These are phyloP conservation scores for Crax fasciolata DNA, from an alignment of 2,797 vertebrate species.

Conservation along the genomic window DNA sequence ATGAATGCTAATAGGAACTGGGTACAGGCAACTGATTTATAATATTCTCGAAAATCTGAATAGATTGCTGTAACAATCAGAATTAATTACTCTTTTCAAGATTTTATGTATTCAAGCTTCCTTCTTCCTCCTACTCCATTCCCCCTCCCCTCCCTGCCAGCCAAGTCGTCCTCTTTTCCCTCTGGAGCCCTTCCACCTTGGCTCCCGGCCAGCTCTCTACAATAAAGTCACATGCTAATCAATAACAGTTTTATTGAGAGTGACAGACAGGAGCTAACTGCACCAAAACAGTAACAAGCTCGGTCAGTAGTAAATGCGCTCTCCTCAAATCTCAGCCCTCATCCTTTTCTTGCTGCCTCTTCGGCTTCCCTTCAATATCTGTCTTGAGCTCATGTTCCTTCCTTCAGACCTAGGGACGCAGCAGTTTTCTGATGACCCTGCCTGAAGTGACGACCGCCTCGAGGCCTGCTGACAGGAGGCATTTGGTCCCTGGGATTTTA, in stretches of 20 bases:
- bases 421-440: slow-evolving; percentile 14
- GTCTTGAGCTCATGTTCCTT: not conserved
- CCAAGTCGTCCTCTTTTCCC: slow-evolving; percentile 53
- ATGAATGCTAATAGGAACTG: slow-evolving; percentile 40
- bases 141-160: not conserved
- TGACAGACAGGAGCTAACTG: slow-evolving; percentile 77
- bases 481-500: slow-evolving; percentile 23
- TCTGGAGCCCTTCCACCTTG: slow-evolving; percentile 66
- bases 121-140: not conserved
- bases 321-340: slow-evolving; percentile 33
- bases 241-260: slow-evolving; percentile 79
- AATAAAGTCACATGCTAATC: slow-evolving; percentile 80
- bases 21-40: slow-evolving; percentile 61
- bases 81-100: slow-evolving; percentile 78
- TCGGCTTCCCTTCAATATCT: slow-evolving; percentile 25
- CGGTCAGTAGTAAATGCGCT: slow-evolving; percentile 23
- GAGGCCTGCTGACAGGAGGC: slow-evolving; percentile 50
- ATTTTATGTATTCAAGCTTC: slow-evolving; percentile 66
- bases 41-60: slow-evolving; percentile 64
- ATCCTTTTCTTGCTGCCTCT: slow-evolving; percentile 47
- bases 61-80: slow-evolving; percentile 64
- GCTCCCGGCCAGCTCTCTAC: slow-evolving; percentile 61
- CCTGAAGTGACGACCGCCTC: not conserved
- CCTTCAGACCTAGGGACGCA: not conserved
- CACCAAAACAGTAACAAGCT: slow-evolving; percentile 65